A percentile compares a stretch with the other conserved stretches of the same genome.
Conservation (phyloP, 1,140 invertebrate genomes). For the Drosophila mayri region DNA sequence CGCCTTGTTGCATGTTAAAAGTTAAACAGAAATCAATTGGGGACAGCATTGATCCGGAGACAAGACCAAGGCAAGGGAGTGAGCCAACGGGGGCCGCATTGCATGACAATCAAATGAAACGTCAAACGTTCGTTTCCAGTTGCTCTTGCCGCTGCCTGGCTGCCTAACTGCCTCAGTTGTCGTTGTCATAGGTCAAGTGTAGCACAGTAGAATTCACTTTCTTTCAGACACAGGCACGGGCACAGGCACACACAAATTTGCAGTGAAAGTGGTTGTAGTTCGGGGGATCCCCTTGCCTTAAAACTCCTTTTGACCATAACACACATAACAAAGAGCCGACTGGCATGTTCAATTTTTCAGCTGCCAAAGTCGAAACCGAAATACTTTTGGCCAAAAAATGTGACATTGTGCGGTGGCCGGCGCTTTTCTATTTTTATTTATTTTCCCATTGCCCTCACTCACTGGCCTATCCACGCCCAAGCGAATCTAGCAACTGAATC, state of each 20-base stretch:
- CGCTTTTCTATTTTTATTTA: slow-evolving; percentile 50
- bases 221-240: slow-evolving; percentile 57
- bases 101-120: slow-evolving; percentile 81
- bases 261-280: slow-evolving; percentile 70
- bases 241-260: slow-evolving; percentile 61
- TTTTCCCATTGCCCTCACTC: slow-evolving; percentile 42
- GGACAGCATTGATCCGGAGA: slow-evolving; percentile 78
- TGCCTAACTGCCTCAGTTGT: slow-evolving; percentile 43
- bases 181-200: slow-evolving; percentile 82
- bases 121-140: slow-evolving; percentile 63
- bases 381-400: slow-evolving; percentile 69
- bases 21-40: slow-evolving; percentile 81
- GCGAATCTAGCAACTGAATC: slow-evolving; percentile 34
- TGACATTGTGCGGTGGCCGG: slow-evolving; percentile 60
- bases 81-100: slow-evolving; percentile 32
- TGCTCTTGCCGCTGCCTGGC: slow-evolving; percentile 23
- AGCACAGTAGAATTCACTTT: slow-evolving; percentile 83
- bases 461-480: slow-evolving; percentile 51
- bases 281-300: slow-evolving; percentile 13
- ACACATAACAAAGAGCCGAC: slow-evolving; percentile 34
- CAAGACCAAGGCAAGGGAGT: slow-evolving; percentile 38
- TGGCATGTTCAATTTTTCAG: slow-evolving; percentile 41
- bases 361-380: slow-evolving; percentile 31
- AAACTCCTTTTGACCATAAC: slow-evolving; percentile 62
- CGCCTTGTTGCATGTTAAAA: slow-evolving; percentile 75